Evolutionary conservation across 2,113 vertebrate species (phyloP), one percentile per base, ranked within the genome.

Genomic region (Pygoscelis adeliae): DNA sequence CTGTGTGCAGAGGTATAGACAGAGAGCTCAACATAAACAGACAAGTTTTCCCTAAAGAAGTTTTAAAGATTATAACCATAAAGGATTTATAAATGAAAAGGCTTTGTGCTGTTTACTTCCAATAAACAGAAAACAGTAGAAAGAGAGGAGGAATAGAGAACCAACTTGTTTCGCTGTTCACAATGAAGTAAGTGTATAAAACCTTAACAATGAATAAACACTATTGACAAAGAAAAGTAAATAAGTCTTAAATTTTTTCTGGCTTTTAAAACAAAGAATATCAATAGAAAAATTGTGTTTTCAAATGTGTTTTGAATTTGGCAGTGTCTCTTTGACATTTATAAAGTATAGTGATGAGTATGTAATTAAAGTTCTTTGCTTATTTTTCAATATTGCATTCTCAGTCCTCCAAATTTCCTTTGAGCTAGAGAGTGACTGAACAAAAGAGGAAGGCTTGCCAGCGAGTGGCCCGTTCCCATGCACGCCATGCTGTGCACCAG

Each of bases 291-390:
- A 92, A 85, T 40, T 85, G 58, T 79, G 32, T 74, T 96, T 92
- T 89, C 58, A 87, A 97, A 95, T 93, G 71, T 97, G 94, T 83
- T 96, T 97, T 95, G 74, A 87, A 87, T 95, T 96, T 95, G 81
- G 89, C 91, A 94, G 62, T 89, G 69, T 94, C 84, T 92, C 71
- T 95, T 87, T 96, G 93, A 86, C 91, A 94, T 95, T 97, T 95
- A 91, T 62, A 56, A 93, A 93, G 42, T 40, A 53, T 67, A 94
- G 85, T 34, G 90, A 88, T 94, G 96, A 96, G 71, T 73, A 82
- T 38, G 38, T 76, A 94, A 95, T 96, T 96, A 74, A 91, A 96
- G 66, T 66, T 66, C 77, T 91, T 87, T 85, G 61, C 94, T 92
- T 91, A 67, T 79, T 97, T 96, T 96, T 95, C 91, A 94, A 4